Conservation (phyloP, 2,888 invertebrate species). For the Neoaliturus tenellus region DNA sequence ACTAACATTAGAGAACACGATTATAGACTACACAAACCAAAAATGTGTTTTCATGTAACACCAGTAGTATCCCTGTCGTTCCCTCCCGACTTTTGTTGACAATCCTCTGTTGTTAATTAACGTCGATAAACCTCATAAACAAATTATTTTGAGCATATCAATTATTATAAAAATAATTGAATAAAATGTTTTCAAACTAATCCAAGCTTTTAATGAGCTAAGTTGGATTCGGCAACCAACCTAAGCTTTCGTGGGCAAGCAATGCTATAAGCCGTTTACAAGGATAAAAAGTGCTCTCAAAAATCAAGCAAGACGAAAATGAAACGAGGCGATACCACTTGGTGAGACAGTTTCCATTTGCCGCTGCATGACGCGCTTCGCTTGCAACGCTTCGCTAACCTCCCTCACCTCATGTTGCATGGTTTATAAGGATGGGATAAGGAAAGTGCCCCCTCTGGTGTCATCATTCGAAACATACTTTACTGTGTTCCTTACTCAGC, state of each 20-base stretch:
- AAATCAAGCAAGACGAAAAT: slow-evolving; percentile 24
- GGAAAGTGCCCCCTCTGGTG: slow-evolving; percentile 55
- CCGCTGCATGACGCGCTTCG: slow-evolving; percentile 50
- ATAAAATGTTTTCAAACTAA: neutral
- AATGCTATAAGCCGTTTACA: slow-evolving; percentile 48
- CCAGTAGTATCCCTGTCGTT: slow-evolving; percentile 45
- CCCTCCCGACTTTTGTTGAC: neutral
- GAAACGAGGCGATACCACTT: slow-evolving; percentile 49
- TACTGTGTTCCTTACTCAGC: slow-evolving; percentile 37
- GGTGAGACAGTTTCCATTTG: slow-evolving; percentile 54
- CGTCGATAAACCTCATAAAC: neutral
- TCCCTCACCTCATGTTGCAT: slow-evolving; percentile 38
- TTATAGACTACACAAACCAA: neutral
- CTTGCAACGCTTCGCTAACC: slow-evolving; percentile 8
- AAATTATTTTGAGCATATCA: neutral
- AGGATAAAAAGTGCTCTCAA: slow-evolving; percentile 13
- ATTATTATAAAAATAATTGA: neutral
- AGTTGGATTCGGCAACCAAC: neutral
- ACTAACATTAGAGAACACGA: slow-evolving; percentile 15
- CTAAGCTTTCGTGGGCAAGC: slow-evolving; percentile 32
- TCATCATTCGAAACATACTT: slow-evolving; percentile 12
- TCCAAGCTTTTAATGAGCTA: neutral
- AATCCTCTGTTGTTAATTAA: neutral
- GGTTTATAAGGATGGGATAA: slow-evolving; percentile 56
- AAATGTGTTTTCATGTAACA: slow-evolving; percentile 22